Evolutionary conservation across 2,797 vertebrate genomes (phyloP), one percentile per base, ranked within the genome.

Genomic region (Cirrhinus molitorella): DNA sequence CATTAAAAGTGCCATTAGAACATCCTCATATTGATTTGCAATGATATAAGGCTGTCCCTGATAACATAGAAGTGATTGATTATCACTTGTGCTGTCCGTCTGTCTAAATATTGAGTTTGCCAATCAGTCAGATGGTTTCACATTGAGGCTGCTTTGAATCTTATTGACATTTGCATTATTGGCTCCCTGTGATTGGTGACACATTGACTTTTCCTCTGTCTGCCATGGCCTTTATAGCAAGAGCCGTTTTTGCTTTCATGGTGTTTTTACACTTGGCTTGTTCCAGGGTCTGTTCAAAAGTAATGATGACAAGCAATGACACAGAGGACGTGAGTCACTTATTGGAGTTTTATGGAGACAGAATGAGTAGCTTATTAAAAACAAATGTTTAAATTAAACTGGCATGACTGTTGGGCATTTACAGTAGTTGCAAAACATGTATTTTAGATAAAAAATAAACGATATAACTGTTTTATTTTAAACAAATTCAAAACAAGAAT

Each of bases 161-260:
- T 2, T 28, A 31, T 65, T 81, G 61, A 79, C 68, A 59, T 85
- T 79, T 79, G 34, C 59, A 85, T 76, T 67, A 83, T 83, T 85
- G 80, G 57, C 63, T 85, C 40, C 37, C 47, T 45, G 55, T 83
- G 55, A 80, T 66, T 76, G 65, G 31, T 72, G 59, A 75, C 45
- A 73, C 78, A 82, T 83, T 79, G 31, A 77, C 85, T 83, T 76
- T 83, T 74, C 67, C 68, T 34, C 49, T 72, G 63, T 59, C 66
- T 80, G 14, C 47, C 31, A 79, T 0, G 51, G 37, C 21, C 72
- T 57, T 65, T 63, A 43, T 45, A 76, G 74, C 77, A 71, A 83
- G 40, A 66, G 68, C 12, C 73, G 43, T 40, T 67, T 76, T 49
- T 78, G 73, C 9, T 8, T 23, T 68, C n/a, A 57, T 23, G 2